Evolutionary conservation across 2,888 invertebrate species (phyloP).

Genomic region (Lymantria monacha): DNA sequence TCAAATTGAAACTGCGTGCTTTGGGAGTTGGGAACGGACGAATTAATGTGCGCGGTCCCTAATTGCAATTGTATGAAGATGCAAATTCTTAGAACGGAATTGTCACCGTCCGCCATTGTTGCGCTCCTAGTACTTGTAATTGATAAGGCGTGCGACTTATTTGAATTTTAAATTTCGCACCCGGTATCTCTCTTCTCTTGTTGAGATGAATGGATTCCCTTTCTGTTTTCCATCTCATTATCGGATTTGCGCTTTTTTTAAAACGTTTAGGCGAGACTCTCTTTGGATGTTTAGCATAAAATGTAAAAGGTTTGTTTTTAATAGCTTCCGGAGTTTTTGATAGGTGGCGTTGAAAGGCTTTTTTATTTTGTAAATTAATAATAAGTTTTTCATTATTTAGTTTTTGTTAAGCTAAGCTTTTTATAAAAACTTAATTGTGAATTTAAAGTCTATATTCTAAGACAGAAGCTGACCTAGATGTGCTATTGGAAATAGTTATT

Average conservation of each 20-base stretch:
- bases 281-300: conserved; percentile 11
- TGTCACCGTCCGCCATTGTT: conserved; percentile 56
- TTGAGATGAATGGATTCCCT: conserved; percentile 52
- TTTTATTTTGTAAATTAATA: too few species aligned
- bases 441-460: too few species aligned
- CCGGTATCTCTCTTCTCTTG: conserved; percentile 35
- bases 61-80: conserved; percentile 78
- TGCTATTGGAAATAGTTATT: too few species aligned
- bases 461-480: too few species aligned
- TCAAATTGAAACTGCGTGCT: conserved; percentile 52
- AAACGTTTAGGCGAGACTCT: conserved; percentile 29
- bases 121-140: conserved; percentile 72
- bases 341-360: background rate
- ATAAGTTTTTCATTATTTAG: too few species aligned
- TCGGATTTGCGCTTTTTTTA: conserved; percentile 40
- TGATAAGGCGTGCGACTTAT: conserved; percentile 74
- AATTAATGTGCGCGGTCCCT: conserved; percentile 50
- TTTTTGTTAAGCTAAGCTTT: too few species aligned
- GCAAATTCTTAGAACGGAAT: conserved; percentile 71
- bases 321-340: background rate
- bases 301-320: background rate
- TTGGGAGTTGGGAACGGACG: conserved; percentile 19
- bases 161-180: conserved; percentile 72
- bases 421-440: too few species aligned
- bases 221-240: conserved; percentile 47